Evolutionary conservation across 53 echinoderm and acorn worm species (phyloP).

Genomic region (Holothuria scabra): DNA sequence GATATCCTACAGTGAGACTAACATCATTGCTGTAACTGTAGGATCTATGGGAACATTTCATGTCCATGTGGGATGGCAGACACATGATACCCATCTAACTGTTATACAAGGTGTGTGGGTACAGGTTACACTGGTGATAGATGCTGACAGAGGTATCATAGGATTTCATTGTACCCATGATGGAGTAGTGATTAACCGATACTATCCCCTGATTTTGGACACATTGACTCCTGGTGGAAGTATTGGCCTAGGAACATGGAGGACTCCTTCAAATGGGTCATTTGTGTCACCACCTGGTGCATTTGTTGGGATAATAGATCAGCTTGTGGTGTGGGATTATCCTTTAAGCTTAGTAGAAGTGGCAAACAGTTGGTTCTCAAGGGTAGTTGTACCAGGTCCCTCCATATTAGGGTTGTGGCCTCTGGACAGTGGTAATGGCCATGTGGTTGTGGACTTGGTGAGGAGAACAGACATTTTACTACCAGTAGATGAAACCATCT

Average conservation of each 20-base stretch:
- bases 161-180: conserved; percentile 69
- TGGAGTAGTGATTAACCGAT: conserved; percentile 26
- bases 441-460: conserved; percentile 54
- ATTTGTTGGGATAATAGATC: conserved; percentile 52
- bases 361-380: conserved; percentile 62
- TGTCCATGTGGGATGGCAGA: conserved; percentile 60
- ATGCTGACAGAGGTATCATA: conserved; percentile 57
- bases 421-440: conserved; percentile 68
- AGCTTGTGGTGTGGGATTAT: conserved; percentile 48
- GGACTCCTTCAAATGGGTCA: conserved; percentile 65
- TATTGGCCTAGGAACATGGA: conserved; percentile 87
- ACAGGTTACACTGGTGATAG: conserved; percentile 70
- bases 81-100: conserved; percentile 61
- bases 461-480: conserved; percentile 57
- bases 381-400: conserved; percentile 48
- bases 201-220: conserved; percentile 15
- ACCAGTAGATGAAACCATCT: conserved; percentile 54
- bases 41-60: conserved; percentile 56
- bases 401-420: conserved; percentile 68
- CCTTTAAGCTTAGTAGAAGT: conserved; percentile 69
- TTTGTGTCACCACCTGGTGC: conserved; percentile 23
- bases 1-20: conserved; percentile 60
- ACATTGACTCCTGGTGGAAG: conserved; percentile 63
- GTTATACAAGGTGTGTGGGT: conserved; percentile 70
- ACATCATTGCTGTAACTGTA: conserved; percentile 69